Evolutionary conservation across 2,888 invertebrate species (phyloP).

Genomic region (Troides helena): DNA sequence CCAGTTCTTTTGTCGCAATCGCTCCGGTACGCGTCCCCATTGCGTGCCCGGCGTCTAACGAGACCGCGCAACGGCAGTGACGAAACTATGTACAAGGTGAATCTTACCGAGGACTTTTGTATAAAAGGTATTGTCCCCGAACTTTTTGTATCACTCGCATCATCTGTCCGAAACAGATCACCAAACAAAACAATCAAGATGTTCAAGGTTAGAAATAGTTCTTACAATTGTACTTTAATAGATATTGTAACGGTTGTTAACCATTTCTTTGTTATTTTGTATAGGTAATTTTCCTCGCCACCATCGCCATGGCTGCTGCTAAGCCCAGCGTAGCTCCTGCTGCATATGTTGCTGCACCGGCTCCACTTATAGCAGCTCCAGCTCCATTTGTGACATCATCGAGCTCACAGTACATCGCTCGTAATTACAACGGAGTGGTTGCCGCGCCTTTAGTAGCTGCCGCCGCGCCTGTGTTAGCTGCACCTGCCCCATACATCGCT

Average conservation of each 20-base stretch:
- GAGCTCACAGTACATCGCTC: conserved; percentile 82
- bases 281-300: conserved; percentile 62
- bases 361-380: conserved; percentile 59
- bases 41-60: conserved; percentile 60
- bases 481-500: conserved; percentile 49
- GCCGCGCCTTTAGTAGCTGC: conserved; percentile 64
- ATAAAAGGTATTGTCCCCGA: conserved; percentile 72
- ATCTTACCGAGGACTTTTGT: conserved; percentile 60
- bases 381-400: conserved; percentile 83
- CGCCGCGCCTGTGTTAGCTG: conserved; percentile 54
- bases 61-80: conserved; percentile 56
- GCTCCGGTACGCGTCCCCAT: conserved; percentile 57
- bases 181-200: conserved; percentile 53
- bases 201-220: conserved; percentile 45
- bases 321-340: conserved; percentile 64
- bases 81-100: conserved; percentile 74
- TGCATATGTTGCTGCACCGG: conserved; percentile 48
- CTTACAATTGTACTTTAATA: conserved; percentile 8
- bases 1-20: conserved; percentile 54
- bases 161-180: conserved; percentile 56
- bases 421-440: conserved; percentile 79
- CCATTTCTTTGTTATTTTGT: conserved; percentile 33
- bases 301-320: conserved; percentile 56
- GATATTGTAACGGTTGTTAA: neutral
- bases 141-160: conserved; percentile 60